These are phyloP conservation scores for Corythornis madagascariensis DNA, from an alignment of 2,113 vertebrate species.

Conservation along the genomic window DNA sequence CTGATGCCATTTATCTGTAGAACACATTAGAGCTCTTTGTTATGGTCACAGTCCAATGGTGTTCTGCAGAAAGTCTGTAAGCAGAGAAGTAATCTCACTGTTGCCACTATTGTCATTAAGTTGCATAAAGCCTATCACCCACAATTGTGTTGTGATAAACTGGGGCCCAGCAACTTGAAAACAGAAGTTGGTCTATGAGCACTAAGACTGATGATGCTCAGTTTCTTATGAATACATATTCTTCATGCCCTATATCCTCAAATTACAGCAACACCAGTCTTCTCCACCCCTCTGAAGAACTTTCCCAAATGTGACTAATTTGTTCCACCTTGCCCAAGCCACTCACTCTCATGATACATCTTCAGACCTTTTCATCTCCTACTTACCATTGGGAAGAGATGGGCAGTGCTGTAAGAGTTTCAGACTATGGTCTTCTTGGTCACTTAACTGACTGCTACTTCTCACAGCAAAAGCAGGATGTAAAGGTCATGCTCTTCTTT, in stretches of 20 bases:
- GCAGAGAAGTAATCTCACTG: not conserved
- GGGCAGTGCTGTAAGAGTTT: not conserved
- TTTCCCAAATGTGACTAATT: not conserved
- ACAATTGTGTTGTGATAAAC: not conserved
- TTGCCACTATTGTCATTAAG: not conserved
- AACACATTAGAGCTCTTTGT: not conserved
- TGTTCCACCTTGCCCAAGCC: not conserved
- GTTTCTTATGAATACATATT: not conserved
- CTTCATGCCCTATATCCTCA: not conserved
- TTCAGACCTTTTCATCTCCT: not conserved
- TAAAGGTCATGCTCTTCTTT: not conserved
- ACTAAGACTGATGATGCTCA: not conserved
- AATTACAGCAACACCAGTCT: not conserved
- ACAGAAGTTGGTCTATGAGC: not conserved
- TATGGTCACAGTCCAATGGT: not conserved
- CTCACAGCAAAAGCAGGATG: not conserved
- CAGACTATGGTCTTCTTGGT: not conserved
- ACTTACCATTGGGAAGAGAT: not conserved
- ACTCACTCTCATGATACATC: not conserved
- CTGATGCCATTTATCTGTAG: constrained; percentile 17
- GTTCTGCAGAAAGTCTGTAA: not conserved
- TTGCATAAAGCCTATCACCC: not conserved
- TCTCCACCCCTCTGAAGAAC: not conserved
- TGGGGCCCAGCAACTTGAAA: not conserved
- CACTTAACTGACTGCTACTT: not conserved